Base-by-base conservation (phyloP, 2,888 invertebrate genomes). In the Thymelicus lineola region DNA sequence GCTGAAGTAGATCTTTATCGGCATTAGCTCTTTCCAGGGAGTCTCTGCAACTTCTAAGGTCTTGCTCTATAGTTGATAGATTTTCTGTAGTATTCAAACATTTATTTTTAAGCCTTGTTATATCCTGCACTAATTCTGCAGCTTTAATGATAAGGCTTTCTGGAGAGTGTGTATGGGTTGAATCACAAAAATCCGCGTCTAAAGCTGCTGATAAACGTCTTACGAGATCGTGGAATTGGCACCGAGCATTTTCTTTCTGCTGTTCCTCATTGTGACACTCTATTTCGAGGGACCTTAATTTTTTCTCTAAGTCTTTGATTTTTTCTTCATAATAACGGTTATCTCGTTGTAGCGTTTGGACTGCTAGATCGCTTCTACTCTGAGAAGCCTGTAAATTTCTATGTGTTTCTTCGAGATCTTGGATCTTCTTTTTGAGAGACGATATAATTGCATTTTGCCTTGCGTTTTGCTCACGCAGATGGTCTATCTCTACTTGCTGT, bases 361-460 rank as follows among this genome's bases (percentile, higher is more conserved):
- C 91, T 2, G 96, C 95, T 71, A 96, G 95, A 80, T 98, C 97
- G 74, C 93, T 95, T 74, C 96, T 91, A 1, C 96, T 95, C 72
- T 95, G 95, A 0, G 88, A 80, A 9, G 91, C 82, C 76, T 96
- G 96, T 15, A 97, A 91, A 77, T 95, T 95, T 59, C 97, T 94
- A 82, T 97, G 97, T 65, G 96, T 94, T 79, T 97, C 97, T 82
- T 98, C 98, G 53, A 97, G 90, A 73, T 97, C 96, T 88, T 96
- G 95, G 55, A 97, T 95, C 71, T 97, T 96, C 84, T 96, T 97
- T 83, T 96, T 96, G 63, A 97, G 94, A 0, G 97, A 97, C 4
- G 95, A 95, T 76, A 98, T 96, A 58, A 97, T 94, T 0, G 97
- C 96, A 79, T 96, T 96, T 86, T 98, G 97, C 48, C 98, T 94